Conservation (phyloP, 2,888 invertebrate genomes). For the Hybos culiciformis region DNA sequence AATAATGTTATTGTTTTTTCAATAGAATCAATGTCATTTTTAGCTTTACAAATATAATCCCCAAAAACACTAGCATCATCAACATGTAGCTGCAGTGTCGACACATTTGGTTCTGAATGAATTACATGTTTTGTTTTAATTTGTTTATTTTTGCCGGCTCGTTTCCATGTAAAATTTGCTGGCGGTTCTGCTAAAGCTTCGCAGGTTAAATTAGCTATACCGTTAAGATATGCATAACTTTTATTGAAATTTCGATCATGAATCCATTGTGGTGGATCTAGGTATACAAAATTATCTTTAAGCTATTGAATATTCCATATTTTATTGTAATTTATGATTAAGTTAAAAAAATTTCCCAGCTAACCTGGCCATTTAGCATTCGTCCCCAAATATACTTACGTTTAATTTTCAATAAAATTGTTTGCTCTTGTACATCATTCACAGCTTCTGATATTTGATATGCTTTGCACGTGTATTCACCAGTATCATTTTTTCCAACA, state of each 20-base stretch:
- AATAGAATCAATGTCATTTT: slow-evolving; percentile 39
- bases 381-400: no score
- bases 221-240: slow-evolving; percentile 36
- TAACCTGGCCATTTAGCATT: no score
- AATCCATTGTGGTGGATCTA: slow-evolving; percentile 33
- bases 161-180: slow-evolving; percentile 41
- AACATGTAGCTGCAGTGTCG: slow-evolving; percentile 27
- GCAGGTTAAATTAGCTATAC: slow-evolving; percentile 44
- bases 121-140: slow-evolving; percentile 26
- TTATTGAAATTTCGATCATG: slow-evolving; percentile 22
- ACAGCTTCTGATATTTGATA: slow-evolving; percentile 39
- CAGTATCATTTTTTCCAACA: slow-evolving; percentile 41
- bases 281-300: slow-evolving; percentile 6
- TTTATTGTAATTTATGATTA: no score
- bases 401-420: slow-evolving; percentile 43
- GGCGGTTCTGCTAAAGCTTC: slow-evolving; percentile 41
- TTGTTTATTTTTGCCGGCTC: slow-evolving; percentile 27
- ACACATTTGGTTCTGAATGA: slow-evolving; percentile 26
- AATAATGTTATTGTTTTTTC: slow-evolving; percentile 38
- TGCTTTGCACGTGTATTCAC: slow-evolving; percentile 45
- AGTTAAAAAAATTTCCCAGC: no score
- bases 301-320: no score
- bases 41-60: slow-evolving; percentile 41
- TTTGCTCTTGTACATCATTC: slow-evolving; percentile 40
- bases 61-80: slow-evolving; percentile 34